Evolutionary conservation across 2,797 vertebrate species (phyloP), one percentile per base, ranked within the genome.

Genomic region (Dendrocincla tyrannina): DNA sequence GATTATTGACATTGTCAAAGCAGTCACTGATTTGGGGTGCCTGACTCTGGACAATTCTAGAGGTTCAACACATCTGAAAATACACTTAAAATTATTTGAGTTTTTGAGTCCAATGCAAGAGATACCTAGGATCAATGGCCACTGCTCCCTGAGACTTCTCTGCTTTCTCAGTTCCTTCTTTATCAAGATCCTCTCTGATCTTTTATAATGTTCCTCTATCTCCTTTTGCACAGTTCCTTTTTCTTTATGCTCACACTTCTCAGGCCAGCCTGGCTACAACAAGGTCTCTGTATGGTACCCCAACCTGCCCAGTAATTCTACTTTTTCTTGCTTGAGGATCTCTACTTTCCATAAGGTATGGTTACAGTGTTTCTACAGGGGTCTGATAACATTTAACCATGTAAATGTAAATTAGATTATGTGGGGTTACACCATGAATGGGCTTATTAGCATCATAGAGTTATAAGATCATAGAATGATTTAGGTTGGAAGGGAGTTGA

Each of bases 251-350:
- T 80, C 42, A n/a, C 41, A 20, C 30, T 41, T 84, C 67, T 76
- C 56, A 92, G 64, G 24, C 62, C 72, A 81, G 13, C 69, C 67
- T 77, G 35, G 41, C 73, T 94, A 39, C 63, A 91, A 24, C 24
- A 49, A 91, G 22, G 52, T 81, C 64, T 91, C 37, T 87, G n/a
- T 77, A 2, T 0, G 1, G 23, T 83, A 78, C 41, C 39, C 10
- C 84, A 95, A 52, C 58, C 49, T 85, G 70, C 56, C 47, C 73
- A 86, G 64, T 86, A 95, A 81, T 85, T 93, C 86, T 72, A 13
- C 25, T 74, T 92, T 94, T 94, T 92, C 89, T 96, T 96, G 85
- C 44, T 39, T 87, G 88, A 94, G 53, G 60, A 80, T 53, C 56
- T 91, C 56, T 94, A 2, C 56, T 82, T 93, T 89, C 30, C 6